Evolutionary conservation across 2,888 invertebrate genomes (phyloP).

Genomic region (Steinernema scapterisci): DNA sequence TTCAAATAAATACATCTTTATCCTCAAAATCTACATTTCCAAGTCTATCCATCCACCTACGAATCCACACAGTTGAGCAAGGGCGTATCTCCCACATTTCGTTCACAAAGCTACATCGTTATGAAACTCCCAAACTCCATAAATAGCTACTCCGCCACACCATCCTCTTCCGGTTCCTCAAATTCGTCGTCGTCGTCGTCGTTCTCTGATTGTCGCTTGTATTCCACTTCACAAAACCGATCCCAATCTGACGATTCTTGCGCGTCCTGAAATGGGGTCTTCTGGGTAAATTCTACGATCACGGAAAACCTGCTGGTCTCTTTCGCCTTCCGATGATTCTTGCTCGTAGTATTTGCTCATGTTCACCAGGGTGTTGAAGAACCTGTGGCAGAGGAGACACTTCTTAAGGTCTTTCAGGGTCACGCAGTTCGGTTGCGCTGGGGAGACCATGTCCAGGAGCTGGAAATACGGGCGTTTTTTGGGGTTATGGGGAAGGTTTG

Average conservation of each 20-base stretch:
- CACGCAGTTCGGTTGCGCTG: constrained; percentile 77
- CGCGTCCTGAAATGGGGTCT: constrained; percentile 50
- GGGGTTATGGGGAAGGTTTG: background rate
- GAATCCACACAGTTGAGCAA: too few species aligned
- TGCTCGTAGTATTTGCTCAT: constrained; percentile 98
- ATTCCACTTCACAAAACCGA: constrained; percentile 95
- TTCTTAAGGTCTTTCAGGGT: constrained; percentile 88
- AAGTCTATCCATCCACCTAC: too few species aligned
- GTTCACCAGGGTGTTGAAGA: constrained; percentile 99
- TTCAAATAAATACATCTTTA: too few species aligned
- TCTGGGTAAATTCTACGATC: background rate
- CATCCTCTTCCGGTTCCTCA: background rate
- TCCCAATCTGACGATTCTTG: constrained; percentile 81
- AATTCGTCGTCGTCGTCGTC: constrained; percentile 49
- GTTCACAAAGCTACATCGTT: too few species aligned
- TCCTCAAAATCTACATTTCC: too few species aligned
- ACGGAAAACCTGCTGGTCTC: constrained; percentile 1
- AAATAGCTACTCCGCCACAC: too few species aligned
- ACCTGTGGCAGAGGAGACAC: constrained; percentile 93
- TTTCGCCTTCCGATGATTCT: constrained; percentile 86
- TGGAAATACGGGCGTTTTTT: constrained; percentile 69
- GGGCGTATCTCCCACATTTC: too few species aligned
- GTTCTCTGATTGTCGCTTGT: constrained; percentile 73
- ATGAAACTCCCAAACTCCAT: too few species aligned
- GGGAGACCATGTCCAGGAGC: constrained; percentile 97